A percentile compares a stretch with the other conserved stretches of the same genome.
Evolutionary conservation across 1,140 invertebrate species (phyloP).

Genomic region (Octopus sinensis): DNA sequence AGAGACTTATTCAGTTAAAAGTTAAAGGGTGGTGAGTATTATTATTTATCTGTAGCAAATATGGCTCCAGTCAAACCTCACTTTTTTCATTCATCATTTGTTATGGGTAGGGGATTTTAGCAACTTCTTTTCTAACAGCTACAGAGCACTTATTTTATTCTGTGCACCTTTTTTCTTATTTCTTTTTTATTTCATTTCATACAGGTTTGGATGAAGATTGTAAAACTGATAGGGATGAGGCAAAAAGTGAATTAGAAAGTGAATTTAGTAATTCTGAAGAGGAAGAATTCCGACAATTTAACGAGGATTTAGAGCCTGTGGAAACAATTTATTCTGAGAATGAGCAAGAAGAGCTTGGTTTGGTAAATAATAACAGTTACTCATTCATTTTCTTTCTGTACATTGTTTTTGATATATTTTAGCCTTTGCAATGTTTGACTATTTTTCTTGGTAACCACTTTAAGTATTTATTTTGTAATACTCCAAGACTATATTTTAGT

Average conservation of each 20-base stretch:
- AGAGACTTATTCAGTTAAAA: too few species aligned
- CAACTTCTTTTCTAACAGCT: too few species aligned
- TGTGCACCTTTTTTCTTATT: neutral
- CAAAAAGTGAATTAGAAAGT: slow-evolving; percentile 32
- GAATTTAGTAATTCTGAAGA: slow-evolving; percentile 36
- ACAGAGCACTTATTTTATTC: neutral
- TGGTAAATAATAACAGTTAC: slow-evolving; percentile 55
- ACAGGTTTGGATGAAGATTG: slow-evolving; percentile 42
- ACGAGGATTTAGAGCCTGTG: slow-evolving; percentile 34
- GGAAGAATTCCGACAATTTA: slow-evolving; percentile 31
- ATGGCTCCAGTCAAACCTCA: too few species aligned
- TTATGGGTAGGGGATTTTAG: too few species aligned
- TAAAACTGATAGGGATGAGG: slow-evolving; percentile 52
- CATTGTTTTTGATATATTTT: too few species aligned
- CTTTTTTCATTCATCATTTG: too few species aligned
- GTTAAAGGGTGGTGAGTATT: too few species aligned
- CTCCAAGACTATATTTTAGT: too few species aligned
- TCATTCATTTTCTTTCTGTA: neutral
- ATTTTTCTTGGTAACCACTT: too few species aligned
- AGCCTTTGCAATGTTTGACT: too few species aligned
- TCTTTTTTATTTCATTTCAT: neutral
- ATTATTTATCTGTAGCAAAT: too few species aligned
- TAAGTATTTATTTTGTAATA: too few species aligned
- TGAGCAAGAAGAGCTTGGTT: slow-evolving; percentile 68
- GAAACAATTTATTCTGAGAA: slow-evolving; percentile 58